phyloP scores from a whole-genome alignment of 2,797 vertebrate genomes.

The Microctenopoma steveboyesi region DNA sequence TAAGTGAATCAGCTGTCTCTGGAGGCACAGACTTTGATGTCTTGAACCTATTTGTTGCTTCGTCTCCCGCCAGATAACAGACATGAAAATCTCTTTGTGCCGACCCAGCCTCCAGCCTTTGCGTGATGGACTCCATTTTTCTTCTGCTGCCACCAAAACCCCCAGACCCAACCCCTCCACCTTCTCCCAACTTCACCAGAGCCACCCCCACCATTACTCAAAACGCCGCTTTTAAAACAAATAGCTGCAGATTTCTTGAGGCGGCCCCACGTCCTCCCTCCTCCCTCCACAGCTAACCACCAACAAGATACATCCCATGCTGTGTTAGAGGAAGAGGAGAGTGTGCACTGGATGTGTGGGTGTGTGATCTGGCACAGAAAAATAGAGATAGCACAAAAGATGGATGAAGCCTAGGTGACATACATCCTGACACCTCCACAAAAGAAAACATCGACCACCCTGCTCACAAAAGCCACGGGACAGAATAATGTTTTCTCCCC shows the following conservation, averaged over 20 bases:
- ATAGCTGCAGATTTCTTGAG: slow-evolving; percentile 57
- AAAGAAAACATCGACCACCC: slow-evolving; percentile 74
- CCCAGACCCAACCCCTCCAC: not conserved
- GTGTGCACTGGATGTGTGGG: slow-evolving; percentile 11
- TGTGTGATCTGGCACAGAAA: slow-evolving; percentile 9
- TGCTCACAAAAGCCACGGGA: slow-evolving; percentile 62
- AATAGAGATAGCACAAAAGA: slow-evolving; percentile 60
- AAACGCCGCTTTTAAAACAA: slow-evolving; percentile 71
- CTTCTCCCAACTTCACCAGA: slow-evolving; percentile 13
- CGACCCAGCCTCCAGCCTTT: slow-evolving; percentile 67
- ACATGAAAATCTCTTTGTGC: slow-evolving; percentile 77
- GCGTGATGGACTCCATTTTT: slow-evolving; percentile 68
- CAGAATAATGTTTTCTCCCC: slow-evolving; percentile 50
- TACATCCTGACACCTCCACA: slow-evolving; percentile 70
- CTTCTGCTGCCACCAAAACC: slow-evolving; percentile 37
- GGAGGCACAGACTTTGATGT: slow-evolving; percentile 56
- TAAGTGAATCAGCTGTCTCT: slow-evolving; percentile 74
- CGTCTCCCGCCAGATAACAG: slow-evolving; percentile 70
- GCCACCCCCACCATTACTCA: slow-evolving; percentile 60
- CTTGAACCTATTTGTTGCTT: slow-evolving; percentile 71
- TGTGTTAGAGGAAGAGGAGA: slow-evolving; percentile 5
- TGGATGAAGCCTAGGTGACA: slow-evolving; percentile 65
- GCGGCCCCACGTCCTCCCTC: slow-evolving; percentile 21
- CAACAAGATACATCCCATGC: slow-evolving; percentile 18
- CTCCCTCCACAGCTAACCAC: not conserved